phyloP scores from a whole-genome alignment of 30 jellyfish, hydroid and myxozoan genomes.

The Kudoa iwatai region DNA sequence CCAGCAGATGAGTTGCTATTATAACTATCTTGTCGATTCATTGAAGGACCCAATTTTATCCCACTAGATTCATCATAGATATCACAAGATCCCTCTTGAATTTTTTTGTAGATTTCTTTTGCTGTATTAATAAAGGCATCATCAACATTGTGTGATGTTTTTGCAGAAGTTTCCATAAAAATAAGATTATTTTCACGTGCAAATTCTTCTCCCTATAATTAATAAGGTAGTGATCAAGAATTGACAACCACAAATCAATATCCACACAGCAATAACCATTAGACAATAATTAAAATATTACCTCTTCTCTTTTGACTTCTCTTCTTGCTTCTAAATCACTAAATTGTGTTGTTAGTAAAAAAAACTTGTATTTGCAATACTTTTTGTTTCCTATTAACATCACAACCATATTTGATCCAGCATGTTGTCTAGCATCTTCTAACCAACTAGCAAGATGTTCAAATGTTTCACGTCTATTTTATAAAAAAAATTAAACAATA shows the following conservation, averaged over 20 bases:
- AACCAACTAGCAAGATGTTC: conserved; percentile 75
- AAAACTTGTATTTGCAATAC: too few relatives aligned
- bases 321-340: conserved; percentile 86
- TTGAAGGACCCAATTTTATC: not conserved
- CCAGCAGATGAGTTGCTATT: too few relatives aligned
- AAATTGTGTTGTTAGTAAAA: too few relatives aligned
- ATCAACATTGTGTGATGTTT: conserved; percentile 89
- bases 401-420: conserved; percentile 71
- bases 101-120: conserved; percentile 59
- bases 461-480: conserved; percentile 92
- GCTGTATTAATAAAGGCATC: conserved; percentile 87
- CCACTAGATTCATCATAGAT: conserved; percentile 16
- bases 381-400: conserved; percentile 88
- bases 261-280: too few relatives aligned
- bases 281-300: not conserved
- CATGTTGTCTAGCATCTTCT: conserved; percentile 89
- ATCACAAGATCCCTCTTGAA: conserved; percentile 71
- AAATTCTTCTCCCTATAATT: conserved; percentile 94
- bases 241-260: too few relatives aligned
- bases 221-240: too few relatives aligned
- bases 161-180: conserved; percentile 90
- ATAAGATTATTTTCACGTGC: conserved; percentile 88
- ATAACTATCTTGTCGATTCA: too few relatives aligned
- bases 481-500: too few relatives aligned
- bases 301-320: conserved; percentile 90